Evolutionary conservation across 2,797 vertebrate genomes (phyloP), one percentile per base, ranked within the genome.

Genomic region (Rhinogobio ventralis): DNA sequence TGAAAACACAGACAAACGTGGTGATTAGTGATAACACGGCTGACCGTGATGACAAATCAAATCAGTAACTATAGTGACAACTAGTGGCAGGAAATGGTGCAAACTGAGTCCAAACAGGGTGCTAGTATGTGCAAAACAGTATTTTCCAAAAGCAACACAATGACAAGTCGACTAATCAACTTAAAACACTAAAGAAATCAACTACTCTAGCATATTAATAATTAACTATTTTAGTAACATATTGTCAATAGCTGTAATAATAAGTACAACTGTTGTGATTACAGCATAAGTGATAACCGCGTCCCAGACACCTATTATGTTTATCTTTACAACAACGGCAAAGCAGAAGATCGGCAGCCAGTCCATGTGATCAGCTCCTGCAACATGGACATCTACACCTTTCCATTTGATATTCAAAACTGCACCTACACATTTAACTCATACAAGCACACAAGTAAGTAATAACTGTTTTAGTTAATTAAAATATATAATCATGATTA

Each of bases 371-470:
- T 93, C 84, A 95, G 93, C 87, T 94, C 94, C 84, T 96, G 95
- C 73, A 94, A 91, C 62, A 91, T 96, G 8, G 78, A 94, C 49
- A 93, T 94, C 91, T 96, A 94, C 91, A 94, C 91, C 69, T 95
- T 95, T 87, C 95, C 95, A 14, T 96, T 96, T 45, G 94, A 96
- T 86, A 82, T 93, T 74, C 95, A 95, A 90, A 95, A 93, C 66
- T 96, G 93, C 88, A 91, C 89, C 0, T 30, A 92, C 17, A 94
- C 94, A 45, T 95, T 93, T 87, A 89, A 89, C 55, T 93, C 93
- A 77, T 93, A 89, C 87, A 2, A 93, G 15, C 93, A 93, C 87
- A 4, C 20, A 0, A 90, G 95, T 96, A 77, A 93, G 89, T 55
- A 49, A 28, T 46, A 17, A 14, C 4, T 53, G 30, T 71, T 71